Conservation (phyloP, 1,140 invertebrate species). For the Planococcus citri region DNA sequence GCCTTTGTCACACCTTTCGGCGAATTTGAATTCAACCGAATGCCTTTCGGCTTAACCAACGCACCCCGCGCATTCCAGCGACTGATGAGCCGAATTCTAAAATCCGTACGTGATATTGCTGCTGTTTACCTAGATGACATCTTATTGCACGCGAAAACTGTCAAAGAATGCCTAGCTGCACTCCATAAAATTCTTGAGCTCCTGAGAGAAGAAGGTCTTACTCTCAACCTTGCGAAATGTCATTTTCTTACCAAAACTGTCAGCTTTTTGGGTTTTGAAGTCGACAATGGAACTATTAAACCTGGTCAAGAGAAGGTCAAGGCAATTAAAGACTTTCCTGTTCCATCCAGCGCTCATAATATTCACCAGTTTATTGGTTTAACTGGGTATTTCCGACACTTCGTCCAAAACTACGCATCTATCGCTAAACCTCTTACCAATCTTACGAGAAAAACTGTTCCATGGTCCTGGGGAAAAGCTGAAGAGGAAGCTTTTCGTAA, state of each 20-base stretch:
- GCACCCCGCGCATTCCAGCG: constrained; percentile 35
- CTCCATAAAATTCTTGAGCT: constrained; percentile 15
- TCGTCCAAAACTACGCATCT: constrained; percentile 30
- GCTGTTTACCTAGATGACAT: constrained; percentile 21
- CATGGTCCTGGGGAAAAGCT: constrained; percentile 1
- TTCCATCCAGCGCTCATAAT: constrained; percentile 29
- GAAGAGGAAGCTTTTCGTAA: constrained; percentile 1
- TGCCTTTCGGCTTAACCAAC: constrained; percentile 38
- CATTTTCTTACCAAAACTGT: constrained; percentile 29
- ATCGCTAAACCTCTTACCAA: constrained; percentile 27
- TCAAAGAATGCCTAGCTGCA: constrained; percentile 11
- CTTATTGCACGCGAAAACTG: not conserved
- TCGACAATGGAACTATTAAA: constrained; percentile 27
- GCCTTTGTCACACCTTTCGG: constrained; percentile 35
- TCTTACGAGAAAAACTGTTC: not conserved
- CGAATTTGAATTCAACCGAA: constrained; percentile 33
- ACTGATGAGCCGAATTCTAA: too few relatives aligned
- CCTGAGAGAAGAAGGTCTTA: constrained; percentile 20
- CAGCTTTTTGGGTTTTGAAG: constrained; percentile 30
- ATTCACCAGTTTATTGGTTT: too few relatives aligned
- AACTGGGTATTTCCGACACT: constrained; percentile 31
- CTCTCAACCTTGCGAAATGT: constrained; percentile 30
- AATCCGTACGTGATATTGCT: constrained; percentile 29
- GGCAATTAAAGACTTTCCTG: constrained; percentile 25
- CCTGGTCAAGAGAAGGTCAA: constrained; percentile 26